Evolutionary conservation across 1,140 invertebrate species (phyloP), one percentile per base, ranked within the genome.

Genomic region (Zaprionus africanus): DNA sequence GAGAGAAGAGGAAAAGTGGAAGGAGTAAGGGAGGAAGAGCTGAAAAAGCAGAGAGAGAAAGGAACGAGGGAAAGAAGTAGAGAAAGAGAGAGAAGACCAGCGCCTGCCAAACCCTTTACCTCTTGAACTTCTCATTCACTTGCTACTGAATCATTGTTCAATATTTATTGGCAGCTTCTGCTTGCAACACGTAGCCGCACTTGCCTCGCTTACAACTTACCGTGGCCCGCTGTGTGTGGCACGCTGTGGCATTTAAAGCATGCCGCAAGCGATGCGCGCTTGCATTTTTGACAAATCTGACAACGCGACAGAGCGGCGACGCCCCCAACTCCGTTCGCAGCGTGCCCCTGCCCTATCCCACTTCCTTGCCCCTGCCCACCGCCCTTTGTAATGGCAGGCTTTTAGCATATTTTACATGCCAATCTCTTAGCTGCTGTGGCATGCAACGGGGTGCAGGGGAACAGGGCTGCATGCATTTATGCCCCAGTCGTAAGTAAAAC

Each of bases 341-440:
- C n/a, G n/a, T 9, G 0, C 31, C 31, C 31, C 31, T 11, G 70
- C 67, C 13, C 19, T 24, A 19, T n/a, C 28, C 9, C 46, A 12
- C 9, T 9, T 19, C 41, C 60, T 17, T 12, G 12, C 46, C 15
- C 43, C 6, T 12, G 24, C 22, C 46, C n/a, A 12, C 17, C 0
- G 2, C 36, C 12, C 46, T 6, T 34, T 46, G 63, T 81, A 87
- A 79, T 88, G 84, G 84, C 84, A 88, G 83, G 84, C 84, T 87
- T 87, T 87, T 83, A 87, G 81, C 84, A 84, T 84, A 87, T 87
- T 87, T 87, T 87, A 87, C 84, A 87, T 87, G 84, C 84, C 84
- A 87, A 87, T 87, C 84, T 88, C 67, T 88, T 38, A 38, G 65
- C 65, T 46, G 53, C 69, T 60, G 61, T 51, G 56, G 60, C 76